Evolutionary conservation across 2,888 invertebrate species (phyloP).

Genomic region (Macaria notata): DNA sequence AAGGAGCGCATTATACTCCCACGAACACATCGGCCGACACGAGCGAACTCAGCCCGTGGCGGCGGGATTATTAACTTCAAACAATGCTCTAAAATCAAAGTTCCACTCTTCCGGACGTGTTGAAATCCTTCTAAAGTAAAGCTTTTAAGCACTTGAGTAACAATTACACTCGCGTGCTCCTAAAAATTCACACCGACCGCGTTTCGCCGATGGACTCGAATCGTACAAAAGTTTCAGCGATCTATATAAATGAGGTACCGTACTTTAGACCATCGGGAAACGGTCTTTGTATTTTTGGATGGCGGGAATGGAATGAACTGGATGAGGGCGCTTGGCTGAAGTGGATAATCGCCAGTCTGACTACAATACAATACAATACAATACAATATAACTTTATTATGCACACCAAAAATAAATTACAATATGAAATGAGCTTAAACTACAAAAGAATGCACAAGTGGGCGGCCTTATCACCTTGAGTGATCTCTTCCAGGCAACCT

Average conservation of each 20-base stretch:
- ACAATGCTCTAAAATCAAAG: constrained; percentile 42
- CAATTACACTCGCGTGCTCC: constrained; percentile 56
- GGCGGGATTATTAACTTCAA: constrained; percentile 36
- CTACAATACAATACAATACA: too few species aligned
- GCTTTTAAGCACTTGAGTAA: constrained; percentile 66
- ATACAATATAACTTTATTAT: too few species aligned
- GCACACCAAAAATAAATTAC: too few species aligned
- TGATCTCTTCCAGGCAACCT: too few species aligned
- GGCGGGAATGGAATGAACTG: constrained; percentile 30
- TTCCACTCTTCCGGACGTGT: constrained; percentile 45
- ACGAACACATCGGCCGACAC: not conserved
- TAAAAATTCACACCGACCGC: constrained; percentile 54
- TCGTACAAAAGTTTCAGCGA: constrained; percentile 52
- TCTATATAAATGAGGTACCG: constrained; percentile 49
- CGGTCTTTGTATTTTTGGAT: constrained; percentile 40
- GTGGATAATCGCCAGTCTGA: constrained; percentile 25
- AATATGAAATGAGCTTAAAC: too few species aligned
- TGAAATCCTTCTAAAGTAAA: constrained; percentile 56
- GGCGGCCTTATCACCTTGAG: too few species aligned
- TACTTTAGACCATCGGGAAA: constrained; percentile 35
- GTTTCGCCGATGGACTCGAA: constrained; percentile 45
- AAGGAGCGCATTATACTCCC: not conserved
- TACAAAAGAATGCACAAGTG: too few species aligned
- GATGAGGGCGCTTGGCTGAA: constrained; percentile 28
- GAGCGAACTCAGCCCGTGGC: constrained; percentile 17